Conservation (phyloP, 2,113 vertebrate genomes). For the Vicugna pacos region DNA sequence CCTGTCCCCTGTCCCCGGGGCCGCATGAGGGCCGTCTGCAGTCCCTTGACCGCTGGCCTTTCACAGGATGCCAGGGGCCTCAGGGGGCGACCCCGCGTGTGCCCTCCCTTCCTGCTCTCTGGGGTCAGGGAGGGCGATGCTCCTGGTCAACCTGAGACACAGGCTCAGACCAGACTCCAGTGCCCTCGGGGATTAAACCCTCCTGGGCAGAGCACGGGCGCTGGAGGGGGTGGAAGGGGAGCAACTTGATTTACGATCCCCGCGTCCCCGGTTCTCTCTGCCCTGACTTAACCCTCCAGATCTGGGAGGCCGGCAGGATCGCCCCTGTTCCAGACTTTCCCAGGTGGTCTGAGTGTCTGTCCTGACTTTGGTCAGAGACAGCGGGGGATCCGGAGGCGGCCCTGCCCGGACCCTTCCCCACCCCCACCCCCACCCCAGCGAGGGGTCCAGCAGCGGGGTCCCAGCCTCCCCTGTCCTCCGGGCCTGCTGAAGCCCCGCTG, state of each 20-base stretch:
- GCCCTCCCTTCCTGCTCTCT: not conserved
- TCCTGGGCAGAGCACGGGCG: rapidly evolving
- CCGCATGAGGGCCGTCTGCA: not conserved
- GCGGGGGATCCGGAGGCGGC: no score
- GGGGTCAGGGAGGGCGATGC: not conserved
- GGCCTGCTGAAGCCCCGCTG: not conserved
- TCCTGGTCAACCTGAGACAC: not conserved
- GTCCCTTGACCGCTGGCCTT: not conserved
- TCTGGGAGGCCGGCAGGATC: rapidly evolving
- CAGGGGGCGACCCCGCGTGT: not conserved
- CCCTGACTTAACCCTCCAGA: not conserved
- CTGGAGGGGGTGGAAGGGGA: not conserved
- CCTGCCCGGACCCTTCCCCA: no score
- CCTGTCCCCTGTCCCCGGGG: not conserved
- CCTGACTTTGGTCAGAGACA: not conserved
- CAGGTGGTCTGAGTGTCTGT: not conserved
- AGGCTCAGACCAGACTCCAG: not conserved
- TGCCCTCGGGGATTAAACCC: not conserved
- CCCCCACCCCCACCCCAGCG: rapidly evolving
- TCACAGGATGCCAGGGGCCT: not conserved
- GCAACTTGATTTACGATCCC: not conserved
- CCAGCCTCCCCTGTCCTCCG: not conserved
- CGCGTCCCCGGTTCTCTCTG: not conserved
- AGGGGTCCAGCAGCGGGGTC: not conserved
- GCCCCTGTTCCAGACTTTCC: rapidly evolving